Conservation (phyloP, 2,113 vertebrate genomes). For the Colistium nudipinnis region DNA sequence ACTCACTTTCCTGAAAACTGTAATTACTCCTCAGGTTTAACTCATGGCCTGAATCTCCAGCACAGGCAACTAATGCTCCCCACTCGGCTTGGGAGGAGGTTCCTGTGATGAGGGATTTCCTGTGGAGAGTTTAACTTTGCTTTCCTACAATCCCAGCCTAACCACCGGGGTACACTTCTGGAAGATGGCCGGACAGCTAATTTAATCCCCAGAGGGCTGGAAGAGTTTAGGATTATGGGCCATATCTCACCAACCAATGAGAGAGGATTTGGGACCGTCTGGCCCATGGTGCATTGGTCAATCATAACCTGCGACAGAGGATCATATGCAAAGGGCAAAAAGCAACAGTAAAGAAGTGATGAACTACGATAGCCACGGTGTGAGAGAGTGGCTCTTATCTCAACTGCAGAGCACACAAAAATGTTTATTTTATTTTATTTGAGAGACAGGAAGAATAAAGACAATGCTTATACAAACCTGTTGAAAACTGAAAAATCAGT, state of each 20-base stretch:
- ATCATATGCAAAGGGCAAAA: conserved; percentile 22
- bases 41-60: conserved; percentile 59
- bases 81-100: conserved; percentile 21
- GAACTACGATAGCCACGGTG: not conserved
- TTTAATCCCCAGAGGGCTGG: conserved; percentile 65
- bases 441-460: too few relatives aligned
- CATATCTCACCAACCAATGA: conserved; percentile 66
- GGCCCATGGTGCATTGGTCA: conserved; percentile 46
- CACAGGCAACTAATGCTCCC: conserved; percentile 46
- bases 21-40: conserved; percentile 70
- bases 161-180: conserved; percentile 51
- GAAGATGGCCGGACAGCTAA: conserved; percentile 61
- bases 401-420: not conserved
- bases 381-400: conserved; percentile 1
- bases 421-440: too few relatives aligned
- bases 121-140: conserved; percentile 52
- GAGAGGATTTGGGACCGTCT: conserved; percentile 55
- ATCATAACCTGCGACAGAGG: conserved; percentile 45
- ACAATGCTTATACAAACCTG: not conserved
- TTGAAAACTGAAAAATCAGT: not conserved
- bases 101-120: conserved; percentile 61
- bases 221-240: conserved; percentile 65
- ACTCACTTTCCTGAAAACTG: conserved; percentile 53
- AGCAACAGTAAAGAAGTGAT: conserved; percentile 29
- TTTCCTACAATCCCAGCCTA: conserved; percentile 42